Conservation (phyloP, 2,113 vertebrate species). For the Hippocampus mohnikei region DNA sequence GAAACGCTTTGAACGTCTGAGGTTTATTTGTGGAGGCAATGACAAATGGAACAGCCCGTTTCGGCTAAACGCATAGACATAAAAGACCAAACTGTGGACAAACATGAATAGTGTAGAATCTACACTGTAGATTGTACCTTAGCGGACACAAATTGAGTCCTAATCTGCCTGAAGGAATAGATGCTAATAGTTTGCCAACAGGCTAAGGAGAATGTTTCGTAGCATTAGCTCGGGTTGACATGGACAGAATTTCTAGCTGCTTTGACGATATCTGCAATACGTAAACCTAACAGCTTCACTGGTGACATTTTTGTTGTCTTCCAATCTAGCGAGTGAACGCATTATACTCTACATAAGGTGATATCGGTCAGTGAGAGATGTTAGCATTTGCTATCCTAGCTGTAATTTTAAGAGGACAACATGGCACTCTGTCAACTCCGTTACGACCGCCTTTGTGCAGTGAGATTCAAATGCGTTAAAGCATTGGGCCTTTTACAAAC, state of each 20-base stretch:
- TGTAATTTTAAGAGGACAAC: background rate
- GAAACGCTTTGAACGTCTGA: background rate
- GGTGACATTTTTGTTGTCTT: no score
- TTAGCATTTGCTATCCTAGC: background rate
- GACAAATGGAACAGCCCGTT: background rate
- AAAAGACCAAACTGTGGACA: no score
- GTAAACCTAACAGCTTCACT: no score
- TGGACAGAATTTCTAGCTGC: background rate
- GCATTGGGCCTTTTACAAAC: no score
- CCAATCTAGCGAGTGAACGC: no score
- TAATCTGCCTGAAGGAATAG: background rate
- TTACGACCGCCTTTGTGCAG: background rate
- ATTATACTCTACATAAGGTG: background rate
- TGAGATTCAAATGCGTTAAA: no score
- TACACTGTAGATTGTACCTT: no score
- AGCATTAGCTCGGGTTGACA: background rate
- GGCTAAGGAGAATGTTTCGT: background rate
- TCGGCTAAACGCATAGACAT: no score
- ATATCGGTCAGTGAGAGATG: background rate
- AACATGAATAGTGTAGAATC: no score
- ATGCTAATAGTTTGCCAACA: background rate
- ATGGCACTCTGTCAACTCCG: background rate
- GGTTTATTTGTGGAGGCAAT: background rate
- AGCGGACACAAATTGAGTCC: no score
- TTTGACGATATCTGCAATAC: background rate